Base-by-base conservation (phyloP, 2,888 invertebrate genomes). In the Chaitophorus viminalis region DNA sequence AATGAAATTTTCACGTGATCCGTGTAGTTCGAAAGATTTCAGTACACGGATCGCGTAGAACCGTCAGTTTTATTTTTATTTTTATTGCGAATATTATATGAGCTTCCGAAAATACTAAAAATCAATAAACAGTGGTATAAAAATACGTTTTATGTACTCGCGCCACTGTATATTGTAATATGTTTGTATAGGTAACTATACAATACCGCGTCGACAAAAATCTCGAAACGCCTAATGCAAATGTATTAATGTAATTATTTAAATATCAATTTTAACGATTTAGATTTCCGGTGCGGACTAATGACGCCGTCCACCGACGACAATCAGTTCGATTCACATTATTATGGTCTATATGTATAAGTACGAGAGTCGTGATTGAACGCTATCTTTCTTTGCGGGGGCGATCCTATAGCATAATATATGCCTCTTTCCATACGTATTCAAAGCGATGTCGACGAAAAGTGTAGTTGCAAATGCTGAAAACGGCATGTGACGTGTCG, bases 101-200 rank as follows among this genome's bases (percentile, higher is more conserved):
- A 70, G 70, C 70, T 70, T 70, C 70, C 70, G 70, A 70, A 70
- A 70, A 70, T 4, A 70, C 29, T 70, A 70, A 70, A 70, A 70
- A 70, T 31, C 70, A 29, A 68, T 68, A 70, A n/a, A 60, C 60
- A 60, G 21, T 17, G 31, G 31, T 17, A 4, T 46, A 46, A 46
- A 46, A 46, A 46, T 14, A 46, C 46, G 46, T 46, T 46, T 46
- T 46, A 46, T 29, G 70, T 3, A 14, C 17, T 3, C 29, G 29
- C 29, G 17, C 1, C 31, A n/a, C 25, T 6, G 25, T 60, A 60
- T n/a, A 2, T 25, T 29, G 29, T 29, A n/a, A 29, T 29, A 29
- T 29, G 8, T 1, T 9, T 9, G 29, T 14, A n/a, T n/a, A 29
- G 68, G n/a, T n/a, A 5, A 6, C 1, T 21, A 18, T 21, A 60